These are phyloP conservation scores for Hypothenemus hampei DNA, from an alignment of 1,140 invertebrate species.

Conservation along the genomic window DNA sequence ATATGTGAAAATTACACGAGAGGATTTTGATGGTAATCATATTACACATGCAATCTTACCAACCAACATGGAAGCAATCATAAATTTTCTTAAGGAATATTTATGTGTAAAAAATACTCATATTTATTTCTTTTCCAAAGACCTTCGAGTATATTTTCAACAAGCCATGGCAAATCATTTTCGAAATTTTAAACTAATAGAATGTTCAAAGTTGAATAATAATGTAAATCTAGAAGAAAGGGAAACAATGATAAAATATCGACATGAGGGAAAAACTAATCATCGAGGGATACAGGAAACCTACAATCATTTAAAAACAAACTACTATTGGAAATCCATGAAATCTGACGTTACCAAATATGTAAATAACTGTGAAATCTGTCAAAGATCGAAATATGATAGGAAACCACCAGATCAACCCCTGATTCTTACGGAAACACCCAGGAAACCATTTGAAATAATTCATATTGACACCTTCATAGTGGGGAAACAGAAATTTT, in stretches of 20 bases:
- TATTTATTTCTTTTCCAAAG: slow-evolving; percentile 9
- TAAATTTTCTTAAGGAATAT: background rate
- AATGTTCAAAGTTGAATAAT: slow-evolving; percentile 1
- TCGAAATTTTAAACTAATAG: slow-evolving; percentile 1
- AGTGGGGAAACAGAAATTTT: background rate
- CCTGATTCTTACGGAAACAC: slow-evolving; percentile 5
- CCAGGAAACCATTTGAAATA: background rate
- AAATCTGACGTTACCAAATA: slow-evolving; percentile 16
- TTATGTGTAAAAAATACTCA: background rate
- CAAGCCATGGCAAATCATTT: background rate
- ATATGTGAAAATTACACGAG: slow-evolving; percentile 4
- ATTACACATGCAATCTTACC: slow-evolving; percentile 7
- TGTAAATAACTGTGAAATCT: slow-evolving; percentile 25
- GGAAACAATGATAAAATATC: background rate
- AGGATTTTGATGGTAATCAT: slow-evolving; percentile 6
- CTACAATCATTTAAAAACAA: slow-evolving; percentile 10
- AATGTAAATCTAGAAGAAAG: background rate
- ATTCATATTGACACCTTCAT: background rate
- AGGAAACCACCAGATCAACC: slow-evolving; percentile 6
- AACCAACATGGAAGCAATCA: background rate
- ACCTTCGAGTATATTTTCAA: slow-evolving; percentile 3
- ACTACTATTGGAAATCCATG: slow-evolving; percentile 15
- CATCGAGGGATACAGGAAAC: slow-evolving; percentile 26
- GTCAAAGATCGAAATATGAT: background rate
- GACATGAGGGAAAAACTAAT: slow-evolving; percentile 18